phyloP scores from a whole-genome alignment of 2,888 invertebrate species.

The Synanthedon vespiformis region DNA sequence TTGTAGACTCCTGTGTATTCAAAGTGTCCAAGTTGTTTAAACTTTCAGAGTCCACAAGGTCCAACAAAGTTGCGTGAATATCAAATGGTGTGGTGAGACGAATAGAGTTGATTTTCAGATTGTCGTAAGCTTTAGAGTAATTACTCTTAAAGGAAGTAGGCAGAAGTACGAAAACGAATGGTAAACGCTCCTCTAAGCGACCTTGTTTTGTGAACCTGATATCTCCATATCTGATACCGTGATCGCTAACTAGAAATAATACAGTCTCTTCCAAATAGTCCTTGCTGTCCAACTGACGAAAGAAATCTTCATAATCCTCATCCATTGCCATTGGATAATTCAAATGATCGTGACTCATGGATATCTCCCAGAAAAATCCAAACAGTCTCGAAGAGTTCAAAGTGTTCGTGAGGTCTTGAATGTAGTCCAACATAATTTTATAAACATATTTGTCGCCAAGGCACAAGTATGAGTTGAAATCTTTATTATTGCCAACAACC shows the following conservation, averaged over 20 bases:
- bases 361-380: constrained; percentile 84
- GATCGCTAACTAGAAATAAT: constrained; percentile 85
- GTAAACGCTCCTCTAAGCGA: constrained; percentile 85
- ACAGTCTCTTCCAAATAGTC: constrained; percentile 73
- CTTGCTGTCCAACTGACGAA: constrained; percentile 55
- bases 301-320: constrained; percentile 64
- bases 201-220: constrained; percentile 85
- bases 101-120: constrained; percentile 72
- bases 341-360: constrained; percentile 83
- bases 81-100: constrained; percentile 82
- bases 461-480: constrained; percentile 73
- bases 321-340: constrained; percentile 82
- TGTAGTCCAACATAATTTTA: constrained; percentile 76
- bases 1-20: constrained; percentile 23
- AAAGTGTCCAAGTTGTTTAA: constrained; percentile 19
- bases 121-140: constrained; percentile 71
- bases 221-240: constrained; percentile 86
- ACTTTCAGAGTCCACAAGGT: constrained; percentile 66
- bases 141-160: constrained; percentile 76
- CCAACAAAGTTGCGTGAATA: constrained; percentile 79
- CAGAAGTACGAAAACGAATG: constrained; percentile 77
- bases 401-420: constrained; percentile 68
- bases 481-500: constrained; percentile 70
- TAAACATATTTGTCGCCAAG: constrained; percentile 74
- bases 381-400: constrained; percentile 74